These are phyloP conservation scores for Etheostoma perlongum DNA, from an alignment of 2,797 vertebrate genomes.

Conservation along the genomic window DNA sequence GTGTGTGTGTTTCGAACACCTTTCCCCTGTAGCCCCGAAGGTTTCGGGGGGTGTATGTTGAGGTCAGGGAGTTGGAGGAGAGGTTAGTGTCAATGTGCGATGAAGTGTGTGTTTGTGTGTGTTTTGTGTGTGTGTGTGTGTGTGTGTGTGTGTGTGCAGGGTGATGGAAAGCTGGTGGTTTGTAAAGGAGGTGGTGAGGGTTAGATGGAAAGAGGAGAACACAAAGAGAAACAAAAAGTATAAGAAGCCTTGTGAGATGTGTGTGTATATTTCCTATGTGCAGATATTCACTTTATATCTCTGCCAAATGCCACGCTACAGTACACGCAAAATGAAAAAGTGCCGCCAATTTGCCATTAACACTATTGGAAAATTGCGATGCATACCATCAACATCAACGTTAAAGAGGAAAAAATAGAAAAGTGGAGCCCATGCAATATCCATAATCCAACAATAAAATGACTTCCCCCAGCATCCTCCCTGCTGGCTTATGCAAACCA, in stretches of 20 bases:
- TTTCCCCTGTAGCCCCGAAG: conserved; percentile 69
- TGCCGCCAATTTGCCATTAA: conserved; percentile 24
- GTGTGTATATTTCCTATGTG: conserved; percentile 1
- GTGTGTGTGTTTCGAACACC: conserved; percentile 74
- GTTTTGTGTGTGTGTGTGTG: conserved; percentile 16
- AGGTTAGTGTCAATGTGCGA: conserved; percentile 43
- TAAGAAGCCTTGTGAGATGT: conserved; percentile 23
- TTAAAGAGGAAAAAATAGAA: conserved; percentile 19
- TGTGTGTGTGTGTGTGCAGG: conserved; percentile 20
- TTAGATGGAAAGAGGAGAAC: conserved; percentile 49
- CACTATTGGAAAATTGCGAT: background rate
- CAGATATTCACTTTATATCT: conserved; percentile 2
- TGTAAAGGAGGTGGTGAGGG: conserved; percentile 34
- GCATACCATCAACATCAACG: conserved; percentile 39
- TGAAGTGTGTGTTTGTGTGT: background rate
- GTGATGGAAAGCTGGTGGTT: conserved; percentile 48
- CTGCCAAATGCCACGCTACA: conserved; percentile 3
- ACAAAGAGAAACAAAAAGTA: conserved; percentile 36
- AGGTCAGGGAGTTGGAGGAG: conserved; percentile 64
- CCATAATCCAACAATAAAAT: conserved; percentile 62
- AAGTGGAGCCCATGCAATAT: conserved; percentile 42
- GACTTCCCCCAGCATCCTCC: conserved; percentile 56
- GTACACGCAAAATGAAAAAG: background rate
- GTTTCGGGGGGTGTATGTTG: conserved; percentile 55
- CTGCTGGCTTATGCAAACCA: conserved; percentile 57